phyloP scores from a whole-genome alignment of 2,113 vertebrate species.

The Prunella fulvescens region DNA sequence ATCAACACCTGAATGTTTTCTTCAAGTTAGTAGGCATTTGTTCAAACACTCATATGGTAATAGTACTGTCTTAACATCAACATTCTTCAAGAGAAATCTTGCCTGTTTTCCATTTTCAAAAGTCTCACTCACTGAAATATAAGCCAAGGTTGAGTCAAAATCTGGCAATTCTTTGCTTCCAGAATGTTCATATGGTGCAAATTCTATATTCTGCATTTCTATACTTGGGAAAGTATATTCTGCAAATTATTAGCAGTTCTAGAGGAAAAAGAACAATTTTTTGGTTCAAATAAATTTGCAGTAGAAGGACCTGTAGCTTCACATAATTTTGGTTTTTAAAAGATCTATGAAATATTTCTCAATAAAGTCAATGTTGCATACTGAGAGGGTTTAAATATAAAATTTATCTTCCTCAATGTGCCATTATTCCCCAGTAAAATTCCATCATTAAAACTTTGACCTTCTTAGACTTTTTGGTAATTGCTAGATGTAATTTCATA shows the following conservation, averaged over 20 bases:
- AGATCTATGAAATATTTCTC: background rate
- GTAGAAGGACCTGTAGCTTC: background rate
- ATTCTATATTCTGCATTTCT: background rate
- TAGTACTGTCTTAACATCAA: background rate
- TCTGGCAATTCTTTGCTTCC: background rate
- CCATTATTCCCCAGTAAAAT: background rate
- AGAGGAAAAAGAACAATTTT: background rate
- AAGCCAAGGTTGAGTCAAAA: background rate
- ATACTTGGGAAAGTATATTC: background rate
- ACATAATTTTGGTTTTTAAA: background rate
- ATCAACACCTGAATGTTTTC: background rate
- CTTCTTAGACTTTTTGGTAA: background rate
- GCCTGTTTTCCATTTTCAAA: background rate
- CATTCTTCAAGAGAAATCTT: background rate
- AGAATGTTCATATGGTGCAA: background rate
- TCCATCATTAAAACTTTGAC: background rate
- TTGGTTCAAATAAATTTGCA: background rate
- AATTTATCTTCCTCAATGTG: background rate
- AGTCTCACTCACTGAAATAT: background rate
- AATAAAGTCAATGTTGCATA: background rate
- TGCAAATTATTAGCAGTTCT: background rate
- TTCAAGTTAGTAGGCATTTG: background rate
- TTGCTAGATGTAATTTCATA: background rate
- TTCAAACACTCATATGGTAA: background rate
- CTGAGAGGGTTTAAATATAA: background rate